Conservation (phyloP, 1,140 invertebrate species). For the Drosophila funebris region DNA sequence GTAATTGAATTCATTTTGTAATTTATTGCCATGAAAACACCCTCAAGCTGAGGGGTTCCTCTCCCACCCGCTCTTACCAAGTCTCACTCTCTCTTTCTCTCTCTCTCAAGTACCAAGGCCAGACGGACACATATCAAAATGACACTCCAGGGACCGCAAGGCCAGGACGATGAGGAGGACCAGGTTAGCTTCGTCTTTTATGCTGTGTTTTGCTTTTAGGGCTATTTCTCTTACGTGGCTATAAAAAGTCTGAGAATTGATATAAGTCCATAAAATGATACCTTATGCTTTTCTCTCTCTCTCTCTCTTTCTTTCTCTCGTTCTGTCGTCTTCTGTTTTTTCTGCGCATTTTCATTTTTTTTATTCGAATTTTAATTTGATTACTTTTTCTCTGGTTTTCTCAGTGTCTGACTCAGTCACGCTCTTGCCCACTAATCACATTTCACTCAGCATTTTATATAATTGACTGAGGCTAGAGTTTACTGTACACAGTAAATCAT, state of each 20-base stretch:
- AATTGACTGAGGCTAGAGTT: conserved; percentile 13
- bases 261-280: conserved; percentile 73
- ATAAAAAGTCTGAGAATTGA: conserved; percentile 75
- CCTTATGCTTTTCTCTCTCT: conserved; percentile 36
- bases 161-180: conserved; percentile 22
- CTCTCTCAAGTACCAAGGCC: conserved; percentile 19
- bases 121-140: conserved; percentile 69
- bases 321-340: neutral
- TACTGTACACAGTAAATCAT: conserved; percentile 22
- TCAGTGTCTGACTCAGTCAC: conserved; percentile 13
- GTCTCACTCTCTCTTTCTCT: neutral
- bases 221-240: conserved; percentile 57
- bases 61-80: neutral
- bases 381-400: conserved; percentile 54
- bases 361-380: conserved; percentile 78
- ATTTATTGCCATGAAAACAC: conserved; percentile 77
- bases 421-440: conserved; percentile 9
- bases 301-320: conserved; percentile 17
- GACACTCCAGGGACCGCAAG: conserved; percentile 65
- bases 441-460: conserved; percentile 23
- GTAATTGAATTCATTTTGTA: conserved; percentile 80
- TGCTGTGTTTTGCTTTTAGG: conserved; percentile 47
- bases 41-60: conserved; percentile 27
- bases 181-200: conserved; percentile 60
- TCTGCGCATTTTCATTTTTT: conserved; percentile 43